Evolutionary conservation across 2,888 invertebrate genomes (phyloP).

Genomic region (Sarcophaga variegata): DNA sequence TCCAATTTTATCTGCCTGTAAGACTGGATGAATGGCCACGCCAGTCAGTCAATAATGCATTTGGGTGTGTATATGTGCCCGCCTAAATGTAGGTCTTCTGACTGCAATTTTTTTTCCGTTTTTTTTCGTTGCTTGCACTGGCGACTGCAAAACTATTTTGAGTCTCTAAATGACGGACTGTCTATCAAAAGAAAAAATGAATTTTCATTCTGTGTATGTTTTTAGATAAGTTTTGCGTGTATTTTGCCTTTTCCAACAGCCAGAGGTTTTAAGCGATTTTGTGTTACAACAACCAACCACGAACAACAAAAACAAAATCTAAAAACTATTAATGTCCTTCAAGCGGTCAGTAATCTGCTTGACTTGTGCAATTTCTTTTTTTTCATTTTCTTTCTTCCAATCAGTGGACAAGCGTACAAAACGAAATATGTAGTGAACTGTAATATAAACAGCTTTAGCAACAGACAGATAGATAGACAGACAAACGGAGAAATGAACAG

Average conservation of each 20-base stretch:
- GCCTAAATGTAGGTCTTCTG: conserved; percentile 3
- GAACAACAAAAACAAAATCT: conserved; percentile 8
- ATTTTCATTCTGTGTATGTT: conserved; percentile 23
- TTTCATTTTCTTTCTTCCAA: too few species aligned
- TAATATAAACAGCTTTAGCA: too few species aligned
- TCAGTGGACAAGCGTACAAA: too few species aligned
- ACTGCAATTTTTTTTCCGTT: conserved; percentile 14
- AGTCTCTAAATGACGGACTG: conserved; percentile 55
- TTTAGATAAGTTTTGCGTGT: neutral
- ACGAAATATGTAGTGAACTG: too few species aligned
- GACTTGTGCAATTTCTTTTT: neutral
- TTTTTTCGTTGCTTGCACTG: conserved; percentile 10
- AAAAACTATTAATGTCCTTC: conserved; percentile 58
- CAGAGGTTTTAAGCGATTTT: conserved; percentile 30
- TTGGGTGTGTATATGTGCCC: neutral
- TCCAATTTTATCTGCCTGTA: neutral
- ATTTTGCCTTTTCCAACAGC: conserved; percentile 15
- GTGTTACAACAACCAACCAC: neutral
- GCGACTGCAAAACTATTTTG: conserved; percentile 49
- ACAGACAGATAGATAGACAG: too few species aligned
- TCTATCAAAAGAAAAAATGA: conserved; percentile 34
- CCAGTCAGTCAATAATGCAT: too few species aligned
- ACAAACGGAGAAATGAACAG: too few species aligned
- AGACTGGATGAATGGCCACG: too few species aligned
- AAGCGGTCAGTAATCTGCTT: conserved; percentile 65